Conservation (phyloP, 2,113 vertebrate genomes). For the Neodontobutis hainanensis region DNA sequence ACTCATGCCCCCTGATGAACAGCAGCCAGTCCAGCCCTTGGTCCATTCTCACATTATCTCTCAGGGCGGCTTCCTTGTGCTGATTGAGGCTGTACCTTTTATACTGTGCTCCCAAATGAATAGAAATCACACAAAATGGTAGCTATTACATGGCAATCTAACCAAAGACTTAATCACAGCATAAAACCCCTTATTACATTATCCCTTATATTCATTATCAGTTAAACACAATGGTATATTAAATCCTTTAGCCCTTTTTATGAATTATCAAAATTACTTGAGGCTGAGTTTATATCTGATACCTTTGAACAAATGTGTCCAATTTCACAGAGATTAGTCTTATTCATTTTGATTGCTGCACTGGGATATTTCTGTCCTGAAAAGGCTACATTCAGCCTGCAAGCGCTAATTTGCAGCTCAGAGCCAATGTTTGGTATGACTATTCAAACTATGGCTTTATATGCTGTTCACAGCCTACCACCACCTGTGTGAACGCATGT, state of each 20-base stretch:
- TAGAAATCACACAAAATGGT: constrained; percentile 12
- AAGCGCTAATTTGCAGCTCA: too few species aligned
- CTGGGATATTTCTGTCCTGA: constrained; percentile 16
- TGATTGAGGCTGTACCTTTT: constrained; percentile 31
- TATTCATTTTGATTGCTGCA: constrained; percentile 40
- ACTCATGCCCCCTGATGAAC: constrained; percentile 45
- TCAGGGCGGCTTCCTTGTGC: constrained; percentile 22
- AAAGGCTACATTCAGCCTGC: neutral
- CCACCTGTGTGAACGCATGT: too few species aligned
- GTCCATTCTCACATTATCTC: constrained; percentile 26
- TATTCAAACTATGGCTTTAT: too few species aligned
- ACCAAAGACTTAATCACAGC: constrained; percentile 40
- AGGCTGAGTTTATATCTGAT: constrained; percentile 53
- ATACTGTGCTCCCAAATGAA: constrained; percentile 22
- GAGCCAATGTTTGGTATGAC: too few species aligned
- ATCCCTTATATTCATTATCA: constrained; percentile 52
- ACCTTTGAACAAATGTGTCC: constrained; percentile 58
- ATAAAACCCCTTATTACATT: constrained; percentile 50
- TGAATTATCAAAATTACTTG: constrained; percentile 60
- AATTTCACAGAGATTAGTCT: constrained; percentile 55
- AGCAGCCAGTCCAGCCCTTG: constrained; percentile 36
- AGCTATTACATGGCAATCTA: constrained; percentile 41
- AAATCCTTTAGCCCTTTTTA: constrained; percentile 44
- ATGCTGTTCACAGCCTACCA: too few species aligned
- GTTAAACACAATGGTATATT: constrained; percentile 54